Conservation (phyloP, 2,113 vertebrate species). For the Boulengerochromis microlepis region DNA sequence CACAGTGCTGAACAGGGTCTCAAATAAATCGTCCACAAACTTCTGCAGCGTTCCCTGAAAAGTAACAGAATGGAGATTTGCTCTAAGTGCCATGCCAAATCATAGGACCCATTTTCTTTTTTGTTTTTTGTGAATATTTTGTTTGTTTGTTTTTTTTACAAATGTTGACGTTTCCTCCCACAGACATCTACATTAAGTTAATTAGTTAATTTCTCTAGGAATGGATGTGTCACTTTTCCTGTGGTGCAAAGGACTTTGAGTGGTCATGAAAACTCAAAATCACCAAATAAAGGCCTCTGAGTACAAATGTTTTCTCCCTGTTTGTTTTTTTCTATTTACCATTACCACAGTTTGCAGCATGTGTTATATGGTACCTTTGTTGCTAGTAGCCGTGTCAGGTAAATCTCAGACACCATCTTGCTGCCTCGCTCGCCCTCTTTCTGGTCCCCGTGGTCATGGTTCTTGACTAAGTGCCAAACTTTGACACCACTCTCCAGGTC, state of each 20-base stretch:
- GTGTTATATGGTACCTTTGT: conserved; percentile 79
- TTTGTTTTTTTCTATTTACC: neutral
- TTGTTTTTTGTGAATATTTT: neutral
- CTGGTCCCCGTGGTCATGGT: conserved; percentile 93
- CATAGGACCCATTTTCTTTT: neutral
- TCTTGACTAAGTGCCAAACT: conserved; percentile 94
- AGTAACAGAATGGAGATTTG: neutral
- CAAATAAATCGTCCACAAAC: conserved; percentile 94
- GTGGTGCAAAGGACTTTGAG: neutral
- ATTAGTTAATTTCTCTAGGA: neutral
- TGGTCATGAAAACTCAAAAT: neutral
- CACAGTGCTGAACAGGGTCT: conserved; percentile 94
- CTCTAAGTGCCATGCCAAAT: neutral
- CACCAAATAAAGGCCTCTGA: neutral
- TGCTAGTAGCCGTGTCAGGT: conserved; percentile 88
- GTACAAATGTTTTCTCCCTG: neutral
- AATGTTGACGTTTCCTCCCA: neutral
- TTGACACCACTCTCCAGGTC: conserved; percentile 93
- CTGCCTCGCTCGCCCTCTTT: conserved; percentile 92
- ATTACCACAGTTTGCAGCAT: neutral
- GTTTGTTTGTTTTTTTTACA: neutral
- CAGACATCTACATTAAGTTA: neutral
- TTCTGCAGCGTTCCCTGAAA: conserved; percentile 90
- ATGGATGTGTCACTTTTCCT: neutral
- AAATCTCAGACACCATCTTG: conserved; percentile 98